These are phyloP conservation scores for Phalacrocorax aristotelis DNA, from an alignment of 2,113 vertebrate genomes.

Conservation along the genomic window DNA sequence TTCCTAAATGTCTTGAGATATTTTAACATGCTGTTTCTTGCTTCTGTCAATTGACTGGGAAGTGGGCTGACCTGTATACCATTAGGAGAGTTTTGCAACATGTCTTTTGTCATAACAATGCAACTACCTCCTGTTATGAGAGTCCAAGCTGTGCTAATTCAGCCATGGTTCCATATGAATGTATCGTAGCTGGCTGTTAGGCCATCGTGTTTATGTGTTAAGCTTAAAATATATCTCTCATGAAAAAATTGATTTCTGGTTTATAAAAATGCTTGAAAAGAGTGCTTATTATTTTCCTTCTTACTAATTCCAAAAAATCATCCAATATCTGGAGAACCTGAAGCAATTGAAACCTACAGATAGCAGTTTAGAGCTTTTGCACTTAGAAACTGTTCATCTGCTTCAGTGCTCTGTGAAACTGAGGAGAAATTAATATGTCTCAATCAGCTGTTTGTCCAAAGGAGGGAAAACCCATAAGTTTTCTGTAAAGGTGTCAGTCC, in stretches of 20 bases:
- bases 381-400: neutral
- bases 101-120: neutral
- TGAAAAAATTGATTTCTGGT: neutral
- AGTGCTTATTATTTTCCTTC: neutral
- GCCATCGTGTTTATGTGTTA: neutral
- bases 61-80: neutral
- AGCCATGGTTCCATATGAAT: neutral
- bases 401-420: neutral
- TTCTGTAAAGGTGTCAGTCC: neutral
- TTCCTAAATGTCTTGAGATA: neutral
- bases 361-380: neutral
- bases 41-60: neutral
- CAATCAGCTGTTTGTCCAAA: neutral
- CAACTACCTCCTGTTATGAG: neutral
- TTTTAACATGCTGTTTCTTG: neutral
- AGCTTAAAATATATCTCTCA: neutral
- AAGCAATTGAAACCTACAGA: neutral
- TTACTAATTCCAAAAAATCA: neutral
- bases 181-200: neutral
- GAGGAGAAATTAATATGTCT: neutral
- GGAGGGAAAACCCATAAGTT: neutral
- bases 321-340: neutral
- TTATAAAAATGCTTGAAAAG: neutral
- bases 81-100: neutral
- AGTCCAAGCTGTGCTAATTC: neutral